Evolutionary conservation across 1,140 invertebrate genomes (phyloP), one percentile per base, ranked within the genome.

Genomic region (Varroa destructor): DNA sequence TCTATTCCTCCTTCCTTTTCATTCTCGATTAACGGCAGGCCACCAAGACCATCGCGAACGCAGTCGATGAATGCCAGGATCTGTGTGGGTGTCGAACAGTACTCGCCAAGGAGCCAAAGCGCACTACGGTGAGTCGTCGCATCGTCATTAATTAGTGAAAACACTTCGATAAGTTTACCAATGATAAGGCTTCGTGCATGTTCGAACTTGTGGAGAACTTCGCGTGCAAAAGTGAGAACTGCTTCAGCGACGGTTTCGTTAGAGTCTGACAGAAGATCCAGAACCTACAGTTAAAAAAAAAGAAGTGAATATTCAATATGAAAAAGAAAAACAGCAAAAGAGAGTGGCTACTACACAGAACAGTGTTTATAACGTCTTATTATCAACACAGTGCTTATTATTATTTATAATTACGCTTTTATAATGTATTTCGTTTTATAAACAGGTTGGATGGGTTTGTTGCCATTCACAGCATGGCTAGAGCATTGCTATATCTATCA

Each of bases 41-140:
- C 90, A 71, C 91, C 91, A 8, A 97, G 80, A 43, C 87, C 85
- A 72, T 86, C 82, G 73, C 87, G 84, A 42, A 96, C 83, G 74
- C 86, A 85, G 64, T 84, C 85, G 78, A 95, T 85, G 0, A 94
- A 88, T 72, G 85, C 85, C 72, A 87, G 83, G 46, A 94, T 91
- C 74, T 94, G 88, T 2, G 87, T 84, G 6, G 85, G 81, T 0
- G 83, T 85, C 40, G 87, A 87, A 73, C 76, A 77, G 73, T 97
- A 99, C 81, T 99, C 95, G 46, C 94, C 94, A 54, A 99, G 83
- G 76, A 99, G 93, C 95, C 96, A 99, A n/a, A 99, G 81, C 1
- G 94, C 90, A 4, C 91, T 89, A 74, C 94, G 86, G 76, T 94
- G 89, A n/a, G 97, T 88, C 80, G 87, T 87, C 6, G 88, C 86